Evolutionary conservation across 2,888 invertebrate genomes (phyloP).

Genomic region (Apoderus coryli): DNA sequence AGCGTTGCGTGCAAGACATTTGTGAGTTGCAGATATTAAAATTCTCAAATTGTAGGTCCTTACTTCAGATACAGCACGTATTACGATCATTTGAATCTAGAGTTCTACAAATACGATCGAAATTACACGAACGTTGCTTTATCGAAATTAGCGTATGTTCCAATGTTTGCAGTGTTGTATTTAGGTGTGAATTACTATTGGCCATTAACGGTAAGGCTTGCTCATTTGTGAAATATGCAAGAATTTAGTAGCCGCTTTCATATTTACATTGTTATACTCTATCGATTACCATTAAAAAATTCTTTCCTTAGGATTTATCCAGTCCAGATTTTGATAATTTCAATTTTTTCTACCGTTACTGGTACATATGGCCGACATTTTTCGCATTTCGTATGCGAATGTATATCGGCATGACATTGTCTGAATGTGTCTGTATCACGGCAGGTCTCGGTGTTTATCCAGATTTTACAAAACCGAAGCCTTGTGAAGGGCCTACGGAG

Average conservation of each 20-base stretch:
- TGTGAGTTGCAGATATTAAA: too few relatives aligned
- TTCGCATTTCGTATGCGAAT: constrained; percentile 80
- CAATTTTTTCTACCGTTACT: constrained; percentile 55
- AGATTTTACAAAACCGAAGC: constrained; percentile 46
- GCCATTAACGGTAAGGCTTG: constrained; percentile 54
- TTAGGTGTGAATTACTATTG: constrained; percentile 50
- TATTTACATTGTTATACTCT: not conserved
- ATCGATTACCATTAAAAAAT: constrained; percentile 6
- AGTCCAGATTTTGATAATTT: constrained; percentile 54
- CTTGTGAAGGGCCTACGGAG: constrained; percentile 74
- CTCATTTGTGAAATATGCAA: too few relatives aligned
- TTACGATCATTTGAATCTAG: constrained; percentile 57
- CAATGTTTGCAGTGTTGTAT: constrained; percentile 50
- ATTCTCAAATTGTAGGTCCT: constrained; percentile 59
- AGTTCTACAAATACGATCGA: constrained; percentile 49
- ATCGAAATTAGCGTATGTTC: constrained; percentile 48
- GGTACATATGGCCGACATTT: constrained; percentile 79
- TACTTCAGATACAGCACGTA: constrained; percentile 85
- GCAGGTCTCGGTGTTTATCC: constrained; percentile 91
- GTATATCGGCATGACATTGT: constrained; percentile 76
- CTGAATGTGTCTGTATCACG: constrained; percentile 86
- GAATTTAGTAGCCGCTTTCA: not conserved
- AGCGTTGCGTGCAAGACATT: not conserved
- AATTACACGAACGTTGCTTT: constrained; percentile 46
- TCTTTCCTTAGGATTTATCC: constrained; percentile 53